phyloP scores from a whole-genome alignment of 2,888 invertebrate species.

The Hedya salicella region DNA sequence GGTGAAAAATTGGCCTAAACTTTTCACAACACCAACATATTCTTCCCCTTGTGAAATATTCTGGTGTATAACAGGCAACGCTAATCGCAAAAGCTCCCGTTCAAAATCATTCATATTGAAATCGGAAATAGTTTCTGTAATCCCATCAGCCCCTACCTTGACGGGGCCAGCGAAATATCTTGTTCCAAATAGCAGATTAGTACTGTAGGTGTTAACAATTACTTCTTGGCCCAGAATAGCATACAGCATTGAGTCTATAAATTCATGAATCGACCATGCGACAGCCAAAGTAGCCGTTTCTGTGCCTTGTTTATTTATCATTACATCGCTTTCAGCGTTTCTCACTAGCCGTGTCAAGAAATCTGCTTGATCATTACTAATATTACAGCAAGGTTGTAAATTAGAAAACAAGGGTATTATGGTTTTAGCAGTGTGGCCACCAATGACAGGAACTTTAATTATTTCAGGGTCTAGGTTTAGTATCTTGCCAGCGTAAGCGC shows the following conservation, averaged over 20 bases:
- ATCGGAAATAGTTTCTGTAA: conserved; percentile 55
- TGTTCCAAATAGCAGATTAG: conserved; percentile 68
- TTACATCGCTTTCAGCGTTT: conserved; percentile 63
- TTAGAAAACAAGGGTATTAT: conserved; percentile 70
- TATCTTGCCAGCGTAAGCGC: conserved; percentile 55
- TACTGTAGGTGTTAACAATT: conserved; percentile 59
- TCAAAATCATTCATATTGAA: conserved; percentile 63
- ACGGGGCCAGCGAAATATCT: conserved; percentile 69
- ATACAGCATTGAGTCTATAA: conserved; percentile 59
- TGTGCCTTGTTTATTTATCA: conserved; percentile 59
- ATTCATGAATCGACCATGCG: conserved; percentile 69
- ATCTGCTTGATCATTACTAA: conserved; percentile 59
- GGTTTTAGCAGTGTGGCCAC: conserved; percentile 71
- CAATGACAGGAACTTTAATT: conserved; percentile 65
- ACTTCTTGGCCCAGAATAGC: conserved; percentile 60
- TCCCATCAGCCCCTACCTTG: conserved; percentile 60
- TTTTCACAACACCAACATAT: conserved; percentile 56
- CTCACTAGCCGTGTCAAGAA: conserved; percentile 63
- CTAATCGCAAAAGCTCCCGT: conserved; percentile 52
- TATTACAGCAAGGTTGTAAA: conserved; percentile 53
- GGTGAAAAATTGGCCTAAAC: conserved; percentile 36
- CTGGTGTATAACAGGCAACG: conserved; percentile 58
- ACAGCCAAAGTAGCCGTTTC: conserved; percentile 61
- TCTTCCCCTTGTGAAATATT: conserved; percentile 66
- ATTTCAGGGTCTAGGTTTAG: conserved; percentile 56